phyloP scores from a whole-genome alignment of 1,140 invertebrate genomes.

The Kradibia gibbosae region DNA sequence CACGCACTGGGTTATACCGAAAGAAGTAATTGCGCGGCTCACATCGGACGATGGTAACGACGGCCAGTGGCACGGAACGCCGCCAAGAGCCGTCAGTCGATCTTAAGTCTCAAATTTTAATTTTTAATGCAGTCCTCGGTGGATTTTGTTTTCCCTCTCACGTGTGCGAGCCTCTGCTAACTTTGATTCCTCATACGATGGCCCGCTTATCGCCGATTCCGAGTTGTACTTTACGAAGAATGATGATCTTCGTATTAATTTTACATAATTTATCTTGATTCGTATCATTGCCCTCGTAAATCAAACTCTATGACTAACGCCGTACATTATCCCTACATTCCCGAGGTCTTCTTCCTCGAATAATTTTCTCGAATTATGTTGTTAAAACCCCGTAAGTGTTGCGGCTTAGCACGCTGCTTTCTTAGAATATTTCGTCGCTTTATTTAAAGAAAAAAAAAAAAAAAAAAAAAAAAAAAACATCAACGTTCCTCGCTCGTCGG shows the following conservation, averaged over 20 bases:
- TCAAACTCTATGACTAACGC: constrained; percentile 15
- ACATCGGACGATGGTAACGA: neutral
- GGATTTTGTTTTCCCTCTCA: neutral
- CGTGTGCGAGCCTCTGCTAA: too few species aligned
- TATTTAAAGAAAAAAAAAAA: too few species aligned
- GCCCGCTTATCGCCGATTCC: neutral
- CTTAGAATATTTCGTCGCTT: neutral
- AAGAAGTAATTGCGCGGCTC: constrained; percentile 10
- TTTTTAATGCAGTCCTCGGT: neutral
- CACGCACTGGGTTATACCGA: neutral
- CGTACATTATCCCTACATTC: neutral
- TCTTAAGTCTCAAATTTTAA: neutral
- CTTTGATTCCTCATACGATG: neutral
- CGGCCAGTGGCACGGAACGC: neutral
- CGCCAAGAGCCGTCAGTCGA: neutral
- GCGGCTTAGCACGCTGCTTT: neutral
- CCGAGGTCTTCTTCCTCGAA: neutral
- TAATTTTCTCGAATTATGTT: neutral
- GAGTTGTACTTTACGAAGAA: neutral
- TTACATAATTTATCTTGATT: neutral
- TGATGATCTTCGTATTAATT: neutral
- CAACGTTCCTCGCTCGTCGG: neutral
- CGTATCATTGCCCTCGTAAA: constrained; percentile 1
- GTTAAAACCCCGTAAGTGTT: neutral
- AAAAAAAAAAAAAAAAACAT: too few species aligned